These are phyloP conservation scores for Ursus arctos DNA, from an alignment of 2,113 vertebrate species.

Conservation along the genomic window DNA sequence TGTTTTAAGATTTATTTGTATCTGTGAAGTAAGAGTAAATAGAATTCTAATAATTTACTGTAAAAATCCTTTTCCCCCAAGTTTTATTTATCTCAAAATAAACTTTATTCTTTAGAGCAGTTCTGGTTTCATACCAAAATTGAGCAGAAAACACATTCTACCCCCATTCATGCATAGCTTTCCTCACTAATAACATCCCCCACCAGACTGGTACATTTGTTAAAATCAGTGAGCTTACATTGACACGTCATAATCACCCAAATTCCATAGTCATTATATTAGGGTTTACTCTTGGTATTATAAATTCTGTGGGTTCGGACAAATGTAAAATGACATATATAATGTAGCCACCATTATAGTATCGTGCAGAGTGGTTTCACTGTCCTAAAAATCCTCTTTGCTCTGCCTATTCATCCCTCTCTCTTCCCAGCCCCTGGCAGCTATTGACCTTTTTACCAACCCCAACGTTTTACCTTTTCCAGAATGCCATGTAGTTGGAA, in stretches of 20 bases:
- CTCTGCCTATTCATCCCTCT: background rate
- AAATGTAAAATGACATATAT: background rate
- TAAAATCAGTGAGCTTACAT: background rate
- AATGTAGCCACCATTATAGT: background rate
- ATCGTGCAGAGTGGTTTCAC: background rate
- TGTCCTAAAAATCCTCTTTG: background rate
- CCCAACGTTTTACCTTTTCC: background rate
- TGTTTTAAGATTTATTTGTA: conserved; percentile 13
- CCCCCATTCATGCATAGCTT: background rate
- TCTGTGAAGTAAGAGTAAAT: background rate
- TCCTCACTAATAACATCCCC: background rate
- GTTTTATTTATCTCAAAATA: background rate
- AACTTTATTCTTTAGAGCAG: background rate
- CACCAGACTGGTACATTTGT: background rate
- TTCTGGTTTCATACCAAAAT: background rate
- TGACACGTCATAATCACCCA: background rate
- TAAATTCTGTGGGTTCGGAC: background rate
- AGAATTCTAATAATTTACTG: background rate
- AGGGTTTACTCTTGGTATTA: background rate
- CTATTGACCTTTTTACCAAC: background rate
- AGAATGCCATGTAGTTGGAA: background rate
- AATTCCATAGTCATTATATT: background rate
- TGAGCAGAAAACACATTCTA: background rate
- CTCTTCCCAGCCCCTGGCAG: background rate
- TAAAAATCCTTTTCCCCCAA: background rate